phyloP scores from a whole-genome alignment of 2,888 invertebrate genomes.

The Clitarchus hookeri region DNA sequence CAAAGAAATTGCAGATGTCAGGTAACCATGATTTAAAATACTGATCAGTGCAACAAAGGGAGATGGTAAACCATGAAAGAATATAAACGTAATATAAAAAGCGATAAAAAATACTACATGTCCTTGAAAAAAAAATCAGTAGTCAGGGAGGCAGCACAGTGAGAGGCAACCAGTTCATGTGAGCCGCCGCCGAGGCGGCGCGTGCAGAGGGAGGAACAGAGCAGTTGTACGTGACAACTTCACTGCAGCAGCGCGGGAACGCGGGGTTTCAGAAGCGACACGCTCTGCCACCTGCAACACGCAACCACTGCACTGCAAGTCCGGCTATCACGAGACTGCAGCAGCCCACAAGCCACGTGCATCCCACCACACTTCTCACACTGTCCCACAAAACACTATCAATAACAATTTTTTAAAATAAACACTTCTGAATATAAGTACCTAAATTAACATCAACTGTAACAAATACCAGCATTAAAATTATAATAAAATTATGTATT shows the following conservation, averaged over 20 bases:
- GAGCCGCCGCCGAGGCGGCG: background rate
- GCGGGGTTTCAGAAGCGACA: conserved; percentile 34
- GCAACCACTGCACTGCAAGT: background rate
- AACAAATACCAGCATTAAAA: too few species aligned
- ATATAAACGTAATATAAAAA: background rate
- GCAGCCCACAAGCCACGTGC: too few species aligned
- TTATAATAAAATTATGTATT: too few species aligned
- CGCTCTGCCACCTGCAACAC: conserved; percentile 37
- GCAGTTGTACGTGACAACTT: background rate
- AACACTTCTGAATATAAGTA: too few species aligned
- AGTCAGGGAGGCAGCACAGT: background rate
- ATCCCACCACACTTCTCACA: too few species aligned
- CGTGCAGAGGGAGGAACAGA: background rate
- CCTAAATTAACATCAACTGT: too few species aligned
- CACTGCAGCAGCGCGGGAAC: conserved; percentile 10
- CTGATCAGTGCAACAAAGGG: background rate
- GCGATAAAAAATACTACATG: background rate
- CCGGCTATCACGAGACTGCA: too few species aligned
- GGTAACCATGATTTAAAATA: conserved; percentile 14
- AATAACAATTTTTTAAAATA: too few species aligned
- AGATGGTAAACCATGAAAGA: background rate
- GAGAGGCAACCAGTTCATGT: background rate
- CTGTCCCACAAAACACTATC: too few species aligned
- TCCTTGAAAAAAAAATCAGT: conserved; percentile 1
- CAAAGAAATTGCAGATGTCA: conserved; percentile 4